These are phyloP conservation scores for Antheraea assamensis DNA, from an alignment of 2,888 invertebrate species.

Conservation along the genomic window DNA sequence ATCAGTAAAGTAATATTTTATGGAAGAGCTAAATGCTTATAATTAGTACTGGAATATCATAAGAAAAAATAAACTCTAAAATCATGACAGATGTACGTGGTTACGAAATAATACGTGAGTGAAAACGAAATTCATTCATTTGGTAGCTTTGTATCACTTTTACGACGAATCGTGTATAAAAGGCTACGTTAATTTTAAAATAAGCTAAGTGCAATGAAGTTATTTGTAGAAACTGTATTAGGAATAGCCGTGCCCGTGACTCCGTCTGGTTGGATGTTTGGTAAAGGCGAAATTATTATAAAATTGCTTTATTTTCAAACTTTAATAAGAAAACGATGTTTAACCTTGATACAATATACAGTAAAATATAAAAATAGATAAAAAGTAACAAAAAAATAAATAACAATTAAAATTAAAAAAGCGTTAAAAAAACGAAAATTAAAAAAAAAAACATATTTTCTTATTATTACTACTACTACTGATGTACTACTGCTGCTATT, in stretches of 20 bases:
- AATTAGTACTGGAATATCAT: conserved; percentile 27
- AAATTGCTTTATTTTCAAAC: no score
- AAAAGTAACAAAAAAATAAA: no score
- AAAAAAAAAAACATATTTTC: no score
- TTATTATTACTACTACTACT: no score
- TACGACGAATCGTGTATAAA: conserved; percentile 39
- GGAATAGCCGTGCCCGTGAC: background rate
- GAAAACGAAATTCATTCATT: conserved; percentile 63
- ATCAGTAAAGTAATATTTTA: background rate
- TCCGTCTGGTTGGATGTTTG: no score
- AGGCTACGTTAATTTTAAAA: conserved; percentile 36
- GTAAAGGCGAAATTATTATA: no score
- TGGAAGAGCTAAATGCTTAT: background rate
- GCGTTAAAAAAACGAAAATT: no score
- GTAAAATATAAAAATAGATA: no score
- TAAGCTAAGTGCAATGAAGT: conserved; percentile 11
- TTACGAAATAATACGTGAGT: conserved; percentile 61
- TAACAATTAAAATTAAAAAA: no score
- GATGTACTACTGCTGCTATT: no score
- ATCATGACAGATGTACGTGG: conserved; percentile 39
- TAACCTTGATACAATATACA: no score
- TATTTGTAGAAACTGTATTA: background rate
- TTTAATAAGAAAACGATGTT: no score
- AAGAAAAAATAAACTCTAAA: conserved; percentile 32
- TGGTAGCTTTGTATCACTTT: conserved; percentile 50